These are phyloP conservation scores for Epinotia bilunana DNA, from an alignment of 2,888 invertebrate genomes.

Conservation along the genomic window DNA sequence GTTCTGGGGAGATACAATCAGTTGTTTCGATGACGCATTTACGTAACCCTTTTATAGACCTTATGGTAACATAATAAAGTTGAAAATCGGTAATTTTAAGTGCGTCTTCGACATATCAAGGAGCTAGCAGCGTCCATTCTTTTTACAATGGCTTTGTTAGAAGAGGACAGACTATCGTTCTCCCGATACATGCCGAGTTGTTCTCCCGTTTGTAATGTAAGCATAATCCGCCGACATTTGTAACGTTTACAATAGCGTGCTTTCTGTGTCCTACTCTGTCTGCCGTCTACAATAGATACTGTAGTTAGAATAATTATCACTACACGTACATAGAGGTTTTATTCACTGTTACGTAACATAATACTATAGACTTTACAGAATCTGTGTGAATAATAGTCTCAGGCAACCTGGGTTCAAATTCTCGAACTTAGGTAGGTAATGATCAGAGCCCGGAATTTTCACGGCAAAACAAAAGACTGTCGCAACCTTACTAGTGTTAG, in stretches of 20 bases:
- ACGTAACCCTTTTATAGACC: background rate
- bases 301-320: constrained; percentile 42
- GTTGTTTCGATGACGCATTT: background rate
- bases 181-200: background rate
- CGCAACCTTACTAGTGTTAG: too few relatives aligned
- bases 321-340: constrained; percentile 38
- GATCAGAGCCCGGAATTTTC: too few relatives aligned
- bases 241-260: constrained; percentile 38
- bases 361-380: background rate
- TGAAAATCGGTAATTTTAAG: constrained; percentile 1
- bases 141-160: constrained; percentile 5
- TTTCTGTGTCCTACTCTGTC: constrained; percentile 44
- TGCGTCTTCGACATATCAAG: background rate
- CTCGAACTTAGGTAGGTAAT: too few relatives aligned
- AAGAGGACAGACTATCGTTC: background rate
- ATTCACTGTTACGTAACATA: constrained; percentile 25
- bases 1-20: background rate
- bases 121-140: background rate
- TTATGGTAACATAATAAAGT: background rate
- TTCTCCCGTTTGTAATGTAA: constrained; percentile 13
- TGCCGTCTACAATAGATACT: constrained; percentile 46
- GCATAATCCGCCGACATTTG: constrained; percentile 29
- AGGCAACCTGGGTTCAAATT: background rate
- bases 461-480: too few relatives aligned
- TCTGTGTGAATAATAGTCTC: background rate